Conservation (phyloP, 2,797 vertebrate species). For the Tragelaphus eurycerus region DNA sequence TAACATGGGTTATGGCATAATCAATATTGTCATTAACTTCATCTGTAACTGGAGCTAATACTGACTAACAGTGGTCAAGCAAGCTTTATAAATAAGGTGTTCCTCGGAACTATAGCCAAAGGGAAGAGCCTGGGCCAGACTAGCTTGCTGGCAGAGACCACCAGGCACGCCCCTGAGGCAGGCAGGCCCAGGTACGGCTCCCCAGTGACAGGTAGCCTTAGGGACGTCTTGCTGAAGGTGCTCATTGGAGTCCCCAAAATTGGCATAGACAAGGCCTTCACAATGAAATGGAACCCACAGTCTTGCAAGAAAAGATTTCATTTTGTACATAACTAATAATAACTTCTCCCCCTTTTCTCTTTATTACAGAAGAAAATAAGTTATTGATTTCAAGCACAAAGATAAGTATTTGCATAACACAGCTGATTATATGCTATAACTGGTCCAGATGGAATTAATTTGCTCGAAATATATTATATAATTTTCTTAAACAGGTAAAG, state of each 20-base stretch:
- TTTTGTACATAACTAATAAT: constrained; percentile 81
- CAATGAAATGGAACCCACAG: constrained; percentile 77
- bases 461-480: constrained; percentile 78
- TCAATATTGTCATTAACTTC: constrained; percentile 80
- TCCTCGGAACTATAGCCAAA: constrained; percentile 42
- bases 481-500: constrained; percentile 83
- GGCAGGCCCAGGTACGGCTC: constrained; percentile 34
- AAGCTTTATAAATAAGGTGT: constrained; percentile 77
- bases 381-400: constrained; percentile 82
- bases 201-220: constrained; percentile 48
- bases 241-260: constrained; percentile 58
- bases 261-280: constrained; percentile 63
- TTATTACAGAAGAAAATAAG: constrained; percentile 82
- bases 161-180: not conserved
- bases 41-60: constrained; percentile 68
- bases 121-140: constrained; percentile 33
- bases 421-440: constrained; percentile 79
- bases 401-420: constrained; percentile 82
- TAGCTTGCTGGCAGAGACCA: constrained; percentile 72
- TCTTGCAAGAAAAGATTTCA: constrained; percentile 73
- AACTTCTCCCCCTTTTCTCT: constrained; percentile 71
- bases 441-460: constrained; percentile 81
- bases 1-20: constrained; percentile 75
- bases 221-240: constrained; percentile 51
- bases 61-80: constrained; percentile 66